Base-by-base conservation (phyloP, 2,113 vertebrate species). In the Riparia riparia region DNA sequence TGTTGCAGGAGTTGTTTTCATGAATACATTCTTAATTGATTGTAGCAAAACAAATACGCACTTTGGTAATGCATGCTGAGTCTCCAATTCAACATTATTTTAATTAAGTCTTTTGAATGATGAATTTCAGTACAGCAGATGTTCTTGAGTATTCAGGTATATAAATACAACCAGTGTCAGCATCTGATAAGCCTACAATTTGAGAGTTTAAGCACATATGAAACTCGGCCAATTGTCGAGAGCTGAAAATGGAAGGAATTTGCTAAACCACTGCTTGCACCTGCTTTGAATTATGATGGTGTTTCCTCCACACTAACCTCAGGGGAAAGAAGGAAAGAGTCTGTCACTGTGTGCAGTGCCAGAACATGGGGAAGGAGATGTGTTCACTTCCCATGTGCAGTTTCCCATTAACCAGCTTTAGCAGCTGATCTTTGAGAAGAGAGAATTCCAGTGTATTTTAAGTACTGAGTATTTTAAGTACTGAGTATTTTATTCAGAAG, bases 1-100 rank as follows among this genome's bases (percentile, higher is more conserved):
- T 74, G 84, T 96, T 96, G 84, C 92, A 96, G 90, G 95, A 96
- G 93, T 86, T 97, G 95, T 96, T 97, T 96, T 95, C 86, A 89
- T 96, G 95, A 97, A 97, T 95, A 96, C 89, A 96, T 60, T 86
- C 92, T 91, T 97, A 97, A 97, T 97, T 97, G 96, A 96, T 97
- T 92, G 92, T 94, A 91, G 79, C 72, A 96, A 97, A 96, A 96
- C 95, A 97, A 97, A 97, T 96, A 92, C 3, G 0, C 61, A 69
- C 92, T 97, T 93, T 93, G 72, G 86, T 96, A 96, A 97, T 80
- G 90, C 81, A 90, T 58, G 81, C 90, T 58, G 92, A 96, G 90
- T 70, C 90, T 89, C 89, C 82, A 83, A 94, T 92, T 95, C 91
- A 91, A 73, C 54, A 86, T 90, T 95, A 96, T 96, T 97, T 96